phyloP scores from a whole-genome alignment of 2,888 invertebrate species.

The Pemphredon lugubris region DNA sequence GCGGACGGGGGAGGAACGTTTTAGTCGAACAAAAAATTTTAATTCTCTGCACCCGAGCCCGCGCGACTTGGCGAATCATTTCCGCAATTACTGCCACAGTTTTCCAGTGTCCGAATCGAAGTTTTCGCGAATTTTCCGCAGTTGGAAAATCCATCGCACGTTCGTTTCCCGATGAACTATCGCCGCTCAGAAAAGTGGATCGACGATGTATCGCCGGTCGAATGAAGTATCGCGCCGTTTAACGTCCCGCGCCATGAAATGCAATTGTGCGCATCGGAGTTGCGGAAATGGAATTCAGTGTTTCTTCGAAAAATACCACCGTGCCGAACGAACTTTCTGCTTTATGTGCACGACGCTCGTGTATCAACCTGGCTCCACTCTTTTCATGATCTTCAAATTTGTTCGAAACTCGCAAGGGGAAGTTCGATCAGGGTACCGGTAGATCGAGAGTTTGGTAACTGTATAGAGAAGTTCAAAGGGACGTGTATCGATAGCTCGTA shows the following conservation, averaged over 20 bases:
- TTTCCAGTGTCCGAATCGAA: no score
- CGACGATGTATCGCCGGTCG: slow-evolving; percentile 35
- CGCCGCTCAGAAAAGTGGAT: slow-evolving; percentile 20
- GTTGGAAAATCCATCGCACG: no score
- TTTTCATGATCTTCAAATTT: slow-evolving; percentile 14
- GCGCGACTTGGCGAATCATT: no score
- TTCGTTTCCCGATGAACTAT: no score
- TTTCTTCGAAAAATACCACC: background rate
- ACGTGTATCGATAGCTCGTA: background rate
- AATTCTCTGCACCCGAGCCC: no score
- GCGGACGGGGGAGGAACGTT: no score
- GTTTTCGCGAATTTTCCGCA: no score
- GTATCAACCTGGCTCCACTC: slow-evolving; percentile 6
- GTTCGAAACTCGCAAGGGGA: slow-evolving; percentile 1
- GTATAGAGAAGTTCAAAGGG: background rate
- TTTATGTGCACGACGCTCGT: background rate
- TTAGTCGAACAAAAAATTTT: no score
- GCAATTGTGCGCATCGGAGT: background rate
- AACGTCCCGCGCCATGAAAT: background rate
- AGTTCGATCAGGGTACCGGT: background rate
- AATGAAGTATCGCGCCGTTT: slow-evolving; percentile 24
- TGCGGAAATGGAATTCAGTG: background rate
- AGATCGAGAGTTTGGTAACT: background rate
- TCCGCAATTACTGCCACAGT: no score
- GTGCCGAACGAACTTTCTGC: background rate